Evolutionary conservation across 2,797 vertebrate genomes (phyloP), one percentile per base, ranked within the genome.

Genomic region (Staurois parvus): DNA sequence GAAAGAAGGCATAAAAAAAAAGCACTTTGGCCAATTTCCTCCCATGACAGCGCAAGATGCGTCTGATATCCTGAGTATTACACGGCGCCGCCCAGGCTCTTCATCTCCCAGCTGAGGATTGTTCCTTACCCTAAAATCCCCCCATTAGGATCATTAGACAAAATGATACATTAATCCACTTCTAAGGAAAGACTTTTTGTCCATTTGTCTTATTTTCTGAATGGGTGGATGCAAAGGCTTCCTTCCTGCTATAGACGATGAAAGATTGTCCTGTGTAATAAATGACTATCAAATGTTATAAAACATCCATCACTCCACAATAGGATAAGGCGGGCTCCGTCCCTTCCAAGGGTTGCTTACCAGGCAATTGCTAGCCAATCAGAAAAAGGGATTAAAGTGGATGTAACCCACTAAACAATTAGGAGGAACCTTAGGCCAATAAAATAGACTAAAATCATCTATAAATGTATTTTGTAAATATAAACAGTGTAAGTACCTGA

Each of bases 161-260:
- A 79, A 52, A 69, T 52, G 66, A 69, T 56, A 24, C 48, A 56
- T 34, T 52, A n/a, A 70, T 70, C 45, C 12, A n/a, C 45, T 70
- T 70, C 32, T 0, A 17, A 24, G 48, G 78, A 80, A 8, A 28
- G 64, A 34, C 30, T 21, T 34, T 34, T 24, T 37, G 4, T 59
- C 21, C 26, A 70, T 70, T 70, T 72, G 70, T 42, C 37, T 72
- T 9, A 70, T 70, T 70, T 34, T 42, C 70, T 2, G 78, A 24
- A 59, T 42, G 21, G 62, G 30, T 29, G 40, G 52, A 70, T 30
- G 73, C 21, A 1, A 28, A 34, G 77, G 77, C 66, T 79, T 79
- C 77, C 66, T 79, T 79, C 77, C 77, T 79, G 40, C 66, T 29
- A 32, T 30, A 52, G 2, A 79, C 8, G 32, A 69, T 69, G 69